Base-by-base conservation (phyloP, 2,113 vertebrate genomes). In the Choloepus hoffmanni region DNA sequence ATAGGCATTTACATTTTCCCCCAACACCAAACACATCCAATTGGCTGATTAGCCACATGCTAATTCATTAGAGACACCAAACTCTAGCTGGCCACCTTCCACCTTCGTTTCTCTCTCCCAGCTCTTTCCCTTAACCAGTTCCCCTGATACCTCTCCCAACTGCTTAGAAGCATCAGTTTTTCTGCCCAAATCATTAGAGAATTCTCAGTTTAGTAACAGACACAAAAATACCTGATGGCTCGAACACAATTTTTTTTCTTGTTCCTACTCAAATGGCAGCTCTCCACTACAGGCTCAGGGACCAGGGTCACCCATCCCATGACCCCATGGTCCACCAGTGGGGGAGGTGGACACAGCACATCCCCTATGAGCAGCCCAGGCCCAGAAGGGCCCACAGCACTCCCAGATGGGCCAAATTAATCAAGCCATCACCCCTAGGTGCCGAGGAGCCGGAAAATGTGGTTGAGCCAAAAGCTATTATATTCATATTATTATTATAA, bases 271-370 rank as follows among this genome's bases (percentile, higher is more conserved):
- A 8, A 15, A 58, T 19, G 43, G 16, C 40, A 24, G 62, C 10
- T 82, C 53, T 58, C 48, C 21, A n/a, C 21, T 36, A 58, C 13
- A 24, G 62, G 40, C 68, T 45, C 23, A 0, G n/a, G 55, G 15
- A 48, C 26, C 58, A 43, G 50, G 28, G 15, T 11, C 72, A 60
- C 63, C 50, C 74, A 14, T 24, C 43, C 53, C 48, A 2, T 30
- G 60, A 77, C 24, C 48, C 36, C 65, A 26, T n/a, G 21, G 6
- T 19, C 60, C 24, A 10, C 19, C 1, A 3, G 12, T 1, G 40
- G 63, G 9, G 10, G 14, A 3, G 1, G 16, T 1, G 24, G 28
- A 48, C 19, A 7, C 15, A 24, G 1, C 26, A 11, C 12, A 13
- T 1, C 4, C 5, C 0, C 23, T 43, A 7, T n/a, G n/a, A 11